phyloP scores from a whole-genome alignment of 2,113 vertebrate genomes.

The Lichenostomus cassidix region DNA sequence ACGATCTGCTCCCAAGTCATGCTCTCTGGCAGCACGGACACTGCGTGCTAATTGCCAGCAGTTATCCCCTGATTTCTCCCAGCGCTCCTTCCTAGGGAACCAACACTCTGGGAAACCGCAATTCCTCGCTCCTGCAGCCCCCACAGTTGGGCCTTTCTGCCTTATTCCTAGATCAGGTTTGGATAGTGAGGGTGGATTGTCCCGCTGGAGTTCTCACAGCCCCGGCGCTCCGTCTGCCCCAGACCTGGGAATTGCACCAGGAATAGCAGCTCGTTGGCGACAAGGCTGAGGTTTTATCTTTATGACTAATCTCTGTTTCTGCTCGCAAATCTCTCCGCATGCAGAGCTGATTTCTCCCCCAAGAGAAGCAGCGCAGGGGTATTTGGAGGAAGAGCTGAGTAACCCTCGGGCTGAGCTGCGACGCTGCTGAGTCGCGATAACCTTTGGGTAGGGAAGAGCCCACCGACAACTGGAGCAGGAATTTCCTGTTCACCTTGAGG shows the following conservation, averaged over 20 bases:
- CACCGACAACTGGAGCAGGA: fast-evolving
- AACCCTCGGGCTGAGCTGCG: not conserved
- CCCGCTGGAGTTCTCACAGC: not conserved
- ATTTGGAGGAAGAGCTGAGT: not conserved
- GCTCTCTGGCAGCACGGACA: fast-evolving
- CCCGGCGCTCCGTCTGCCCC: not conserved
- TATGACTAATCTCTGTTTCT: slow-evolving; percentile 45
- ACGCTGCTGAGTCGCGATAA: not conserved
- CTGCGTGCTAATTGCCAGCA: not conserved
- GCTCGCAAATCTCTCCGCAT: not conserved
- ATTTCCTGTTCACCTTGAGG: not conserved
- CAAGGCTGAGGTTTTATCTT: slow-evolving; percentile 1
- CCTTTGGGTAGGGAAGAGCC: not conserved
- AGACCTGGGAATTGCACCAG: not conserved
- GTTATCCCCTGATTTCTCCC: not conserved
- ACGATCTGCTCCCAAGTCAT: not conserved
- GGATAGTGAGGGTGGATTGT: not conserved
- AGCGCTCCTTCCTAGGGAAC: not conserved
- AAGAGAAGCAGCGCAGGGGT: not conserved
- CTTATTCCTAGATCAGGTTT: not conserved
- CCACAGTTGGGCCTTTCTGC: not conserved
- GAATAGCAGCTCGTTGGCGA: not conserved
- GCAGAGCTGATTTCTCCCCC: not conserved
- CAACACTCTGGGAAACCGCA: fast-evolving
- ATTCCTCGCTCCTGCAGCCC: not conserved